Evolutionary conservation across 2,888 invertebrate genomes (phyloP), one percentile per base, ranked within the genome.

Genomic region (Phyllotreta cruciferae): DNA sequence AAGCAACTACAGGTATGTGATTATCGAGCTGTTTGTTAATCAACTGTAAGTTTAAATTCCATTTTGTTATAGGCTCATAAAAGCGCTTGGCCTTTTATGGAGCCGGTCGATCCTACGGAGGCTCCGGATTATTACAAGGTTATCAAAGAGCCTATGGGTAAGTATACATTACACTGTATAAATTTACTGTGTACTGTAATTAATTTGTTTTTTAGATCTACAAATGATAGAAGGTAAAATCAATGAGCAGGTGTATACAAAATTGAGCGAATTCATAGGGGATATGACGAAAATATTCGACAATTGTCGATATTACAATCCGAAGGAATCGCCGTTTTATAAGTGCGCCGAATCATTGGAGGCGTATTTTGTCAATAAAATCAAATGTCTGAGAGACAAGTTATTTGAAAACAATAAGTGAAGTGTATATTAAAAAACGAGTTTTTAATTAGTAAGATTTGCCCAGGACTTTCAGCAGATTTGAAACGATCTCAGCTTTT

Each of bases 231-330:
- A 96, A 82, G 85, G 86, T 69, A 92, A 94, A 83, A 90, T 97
- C 79, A 90, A 90, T 77, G 89, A 90, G 73, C 88, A 89, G 77
- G 86, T 85, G 54, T 98, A 98, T 81, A 90, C 88, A 77, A 92
- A 90, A 79, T 85, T 98, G 73, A 92, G 93, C 80, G 96, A 98
- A 79, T 97, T 98, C 82, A 94, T 97, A 78, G 94, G 94, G 79
- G 98, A 98, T 81, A 94, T 98, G 90, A 96, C 95, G 68, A 95
- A 96, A 83, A 96, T 99, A 79, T 98, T 98, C 83, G 97, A 98
- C 84, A 99, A 99, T 83, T 98, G 98, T 85, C 91, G 98, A 71
- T 94, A 95, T 80, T 98, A 96, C 83, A 98, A 98, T 83, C 94
- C 96, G 64, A 92, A 93, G 78, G 96, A 96, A 81, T 95, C 97